phyloP scores from a whole-genome alignment of 1,140 invertebrate genomes.

The Atopsyche davidsoni region DNA sequence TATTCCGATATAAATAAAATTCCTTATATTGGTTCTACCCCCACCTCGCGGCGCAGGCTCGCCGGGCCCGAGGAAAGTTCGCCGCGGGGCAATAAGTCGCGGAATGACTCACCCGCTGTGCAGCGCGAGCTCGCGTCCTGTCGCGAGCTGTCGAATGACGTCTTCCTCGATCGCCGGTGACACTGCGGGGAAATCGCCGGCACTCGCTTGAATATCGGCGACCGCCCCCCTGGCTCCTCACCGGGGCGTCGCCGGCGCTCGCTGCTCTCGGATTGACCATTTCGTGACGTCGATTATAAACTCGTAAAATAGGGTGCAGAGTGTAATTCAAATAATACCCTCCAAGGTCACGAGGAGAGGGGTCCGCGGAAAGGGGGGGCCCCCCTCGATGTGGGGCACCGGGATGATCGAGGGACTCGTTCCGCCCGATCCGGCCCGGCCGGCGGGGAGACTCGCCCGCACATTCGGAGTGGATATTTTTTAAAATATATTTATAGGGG shows the following conservation, averaged over 20 bases:
- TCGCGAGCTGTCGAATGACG: neutral
- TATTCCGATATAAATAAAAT: neutral
- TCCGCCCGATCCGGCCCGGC: neutral
- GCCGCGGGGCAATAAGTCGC: neutral
- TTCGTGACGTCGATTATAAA: constrained; percentile 10
- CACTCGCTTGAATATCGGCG: neutral
- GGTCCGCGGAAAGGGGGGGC: constrained; percentile 1
- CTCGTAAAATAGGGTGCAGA: constrained; percentile 5
- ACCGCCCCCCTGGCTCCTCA: neutral
- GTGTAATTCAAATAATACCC: constrained; percentile 5
- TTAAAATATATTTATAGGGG: no score
- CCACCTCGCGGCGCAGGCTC: neutral
- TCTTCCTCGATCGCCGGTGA: no score
- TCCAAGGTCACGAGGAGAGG: constrained; percentile 10
- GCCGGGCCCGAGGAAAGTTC: neutral
- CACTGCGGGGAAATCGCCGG: no score
- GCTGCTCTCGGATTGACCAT: neutral
- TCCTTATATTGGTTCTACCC: neutral
- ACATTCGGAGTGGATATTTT: no score
- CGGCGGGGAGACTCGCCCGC: neutral
- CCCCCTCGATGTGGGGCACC: constrained; percentile 15
- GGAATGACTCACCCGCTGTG: neutral
- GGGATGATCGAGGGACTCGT: constrained; percentile 4
- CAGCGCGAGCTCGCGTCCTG: no score
- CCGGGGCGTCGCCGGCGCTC: neutral